Percentiles rank a stretch among this genome's conserved stretches.
Conservation (phyloP, 2,797 vertebrate genomes). For the Premnoplex brunnescens region DNA sequence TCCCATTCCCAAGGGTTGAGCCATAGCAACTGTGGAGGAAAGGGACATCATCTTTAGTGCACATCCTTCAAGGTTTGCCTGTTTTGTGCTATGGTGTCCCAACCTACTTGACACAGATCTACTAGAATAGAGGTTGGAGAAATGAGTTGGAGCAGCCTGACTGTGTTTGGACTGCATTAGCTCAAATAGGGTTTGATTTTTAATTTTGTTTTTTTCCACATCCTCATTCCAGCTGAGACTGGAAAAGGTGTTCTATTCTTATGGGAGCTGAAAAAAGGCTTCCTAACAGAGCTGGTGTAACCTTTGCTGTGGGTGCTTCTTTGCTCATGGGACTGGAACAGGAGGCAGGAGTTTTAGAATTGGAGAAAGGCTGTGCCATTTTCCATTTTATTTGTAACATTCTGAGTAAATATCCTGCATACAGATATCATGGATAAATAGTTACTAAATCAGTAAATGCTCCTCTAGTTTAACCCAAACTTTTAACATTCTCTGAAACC, state of each 20-base stretch:
- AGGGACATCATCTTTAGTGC: neutral
- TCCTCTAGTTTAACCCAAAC: neutral
- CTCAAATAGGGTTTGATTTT: neutral
- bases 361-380: neutral
- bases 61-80: neutral
- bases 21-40: neutral
- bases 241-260: neutral
- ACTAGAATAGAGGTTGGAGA: neutral
- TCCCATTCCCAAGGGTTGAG: neutral
- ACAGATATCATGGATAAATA: neutral
- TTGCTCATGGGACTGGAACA: neutral
- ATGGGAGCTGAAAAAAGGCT: neutral
- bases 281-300: neutral
- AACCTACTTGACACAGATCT: neutral
- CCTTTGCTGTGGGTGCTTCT: neutral
- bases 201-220: neutral
- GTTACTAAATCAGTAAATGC: neutral
- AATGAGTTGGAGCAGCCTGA: neutral
- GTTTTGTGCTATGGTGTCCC: neutral
- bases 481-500: neutral
- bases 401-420: neutral
- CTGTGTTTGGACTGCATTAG: neutral
- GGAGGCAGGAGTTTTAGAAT: neutral
- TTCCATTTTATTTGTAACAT: neutral
- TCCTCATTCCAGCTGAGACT: neutral